Conservation (phyloP, 1,140 invertebrate genomes). For the Drosophila baimaii region DNA sequence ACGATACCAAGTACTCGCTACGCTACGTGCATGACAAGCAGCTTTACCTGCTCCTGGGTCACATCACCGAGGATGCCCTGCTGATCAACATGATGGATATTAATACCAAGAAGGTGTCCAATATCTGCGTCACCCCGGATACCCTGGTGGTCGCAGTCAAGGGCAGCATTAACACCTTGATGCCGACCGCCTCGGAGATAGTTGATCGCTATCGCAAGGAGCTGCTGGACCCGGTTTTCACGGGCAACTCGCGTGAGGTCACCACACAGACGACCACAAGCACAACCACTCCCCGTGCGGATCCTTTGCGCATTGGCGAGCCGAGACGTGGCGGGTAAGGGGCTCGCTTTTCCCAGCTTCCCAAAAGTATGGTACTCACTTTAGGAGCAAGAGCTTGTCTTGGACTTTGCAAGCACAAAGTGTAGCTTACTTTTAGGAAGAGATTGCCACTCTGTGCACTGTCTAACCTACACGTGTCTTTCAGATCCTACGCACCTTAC, state of each 20-base stretch:
- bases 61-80: slow-evolving; percentile 87
- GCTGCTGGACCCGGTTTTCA: slow-evolving; percentile 84
- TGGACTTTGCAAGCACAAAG: background rate
- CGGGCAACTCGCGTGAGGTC: slow-evolving; percentile 64
- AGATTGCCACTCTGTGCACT: too few relatives aligned
- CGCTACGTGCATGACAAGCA: slow-evolving; percentile 88
- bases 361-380: slow-evolving; percentile 4
- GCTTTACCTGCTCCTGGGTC: slow-evolving; percentile 88
- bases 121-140: slow-evolving; percentile 83
- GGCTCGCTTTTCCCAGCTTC: background rate
- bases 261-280: slow-evolving; percentile 70
- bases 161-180: slow-evolving; percentile 83
- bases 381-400: background rate
- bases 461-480: too few relatives aligned
- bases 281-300: slow-evolving; percentile 8
- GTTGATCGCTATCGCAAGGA: slow-evolving; percentile 84
- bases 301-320: slow-evolving; percentile 69
- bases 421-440: slow-evolving; percentile 8
- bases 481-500: slow-evolving; percentile 54
- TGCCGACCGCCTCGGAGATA: slow-evolving; percentile 84
- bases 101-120: slow-evolving; percentile 83
- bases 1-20: slow-evolving; percentile 86
- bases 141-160: slow-evolving; percentile 78
- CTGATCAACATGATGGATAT: slow-evolving; percentile 87
- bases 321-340: slow-evolving; percentile 66